Conservation (phyloP, 2,113 vertebrate species). For the Sander vitreus region DNA sequence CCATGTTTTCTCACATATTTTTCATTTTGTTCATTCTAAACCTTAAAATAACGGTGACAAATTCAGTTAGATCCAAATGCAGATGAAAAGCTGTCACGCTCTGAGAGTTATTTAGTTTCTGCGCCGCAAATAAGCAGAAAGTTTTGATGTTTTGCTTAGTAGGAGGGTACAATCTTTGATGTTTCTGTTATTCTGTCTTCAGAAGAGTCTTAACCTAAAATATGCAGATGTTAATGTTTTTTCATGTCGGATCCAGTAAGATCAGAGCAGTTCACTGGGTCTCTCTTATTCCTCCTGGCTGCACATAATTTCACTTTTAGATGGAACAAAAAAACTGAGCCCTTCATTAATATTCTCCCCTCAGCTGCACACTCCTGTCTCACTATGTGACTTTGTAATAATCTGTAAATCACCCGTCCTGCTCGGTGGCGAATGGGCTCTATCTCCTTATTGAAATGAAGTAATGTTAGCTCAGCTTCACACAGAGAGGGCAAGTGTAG, state of each 20-base stretch:
- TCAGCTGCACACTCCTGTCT: constrained; percentile 34
- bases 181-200: not conserved
- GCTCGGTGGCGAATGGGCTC: constrained; percentile 23
- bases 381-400: constrained; percentile 36
- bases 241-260: not conserved
- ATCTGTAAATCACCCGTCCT: constrained; percentile 47
- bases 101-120: not conserved
- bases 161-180: constrained; percentile 15
- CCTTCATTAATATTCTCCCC: constrained; percentile 45
- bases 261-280: constrained; percentile 1
- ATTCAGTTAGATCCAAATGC: constrained; percentile 7
- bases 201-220: not conserved
- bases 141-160: constrained; percentile 8
- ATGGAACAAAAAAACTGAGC: constrained; percentile 41
- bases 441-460: constrained; percentile 48
- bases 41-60: not conserved
- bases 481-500: constrained; percentile 50
- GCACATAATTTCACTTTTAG: constrained; percentile 5
- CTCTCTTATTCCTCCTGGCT: not conserved
- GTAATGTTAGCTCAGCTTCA: constrained; percentile 55
- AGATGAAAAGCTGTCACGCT: constrained; percentile 24
- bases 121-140: not conserved
- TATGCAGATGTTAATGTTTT: constrained; percentile 22
- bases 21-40: not conserved
- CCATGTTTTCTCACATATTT: not conserved